Base-by-base conservation (phyloP, 1,140 invertebrate species). In the Drosophila miranda region DNA sequence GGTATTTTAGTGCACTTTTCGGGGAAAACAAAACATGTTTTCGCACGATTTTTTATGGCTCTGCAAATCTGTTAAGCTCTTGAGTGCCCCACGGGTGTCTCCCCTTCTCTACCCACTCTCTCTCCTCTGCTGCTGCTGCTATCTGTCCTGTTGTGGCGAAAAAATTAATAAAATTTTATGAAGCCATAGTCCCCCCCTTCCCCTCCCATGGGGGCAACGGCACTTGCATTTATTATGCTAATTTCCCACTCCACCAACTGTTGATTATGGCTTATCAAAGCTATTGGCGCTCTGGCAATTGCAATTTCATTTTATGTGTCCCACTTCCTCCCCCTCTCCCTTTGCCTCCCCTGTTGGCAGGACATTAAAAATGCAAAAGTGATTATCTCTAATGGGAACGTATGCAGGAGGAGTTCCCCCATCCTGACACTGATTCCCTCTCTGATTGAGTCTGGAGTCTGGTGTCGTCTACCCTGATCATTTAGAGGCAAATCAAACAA, bases 161-260 rank as follows among this genome's bases (percentile, higher is more conserved):
- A 45, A 78, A 87, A 78, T 87, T 84, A 84, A 86, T 86, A 87
- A 81, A 86, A 86, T 81, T 87, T 84, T 78, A 86, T 81, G 77
- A 60, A 60, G 34, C 11, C 34, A 38, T 38, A 13, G 3, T 11
- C 34, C 30, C 30, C 3, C 34, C 16, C 16, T n/a, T n/a, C 16
- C 16, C 16, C 16, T 0, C 16, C n/a, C n/a, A n/a, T 0, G 16
- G 2, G 3, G 55, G 55, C 72, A 49, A 28, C 70, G 56, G 41
- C 49, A 56, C 63, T 66, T 56, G 68, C 77, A 51, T 74, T 82
- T 82, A 81, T 80, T 81, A 87, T 84, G 77, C 77, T 80, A 79
- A 79, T 84, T 77, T 75, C 64, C 58, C 73, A 57, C 59, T 56
- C 23, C 3, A 8, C 9, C 43, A 16, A n/a, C 26, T 7, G 54